Evolutionary conservation across 1,140 invertebrate species (phyloP).

Genomic region (Diorhabda sublineata): DNA sequence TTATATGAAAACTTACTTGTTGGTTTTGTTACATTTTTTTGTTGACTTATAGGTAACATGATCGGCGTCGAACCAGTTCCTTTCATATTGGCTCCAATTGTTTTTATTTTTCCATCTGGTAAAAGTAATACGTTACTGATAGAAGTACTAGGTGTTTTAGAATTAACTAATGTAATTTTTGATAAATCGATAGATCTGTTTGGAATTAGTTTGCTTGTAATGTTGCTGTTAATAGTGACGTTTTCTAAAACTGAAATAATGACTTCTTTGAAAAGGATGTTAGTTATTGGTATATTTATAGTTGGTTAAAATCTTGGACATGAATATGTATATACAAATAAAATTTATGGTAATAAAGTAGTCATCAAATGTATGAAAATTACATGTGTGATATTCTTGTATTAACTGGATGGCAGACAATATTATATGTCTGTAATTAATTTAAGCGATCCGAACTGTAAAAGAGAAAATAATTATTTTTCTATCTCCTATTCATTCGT

Average conservation of each 20-base stretch:
- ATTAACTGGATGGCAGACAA: too few relatives aligned
- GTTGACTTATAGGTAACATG: constrained; percentile 14
- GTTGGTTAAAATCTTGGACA: too few relatives aligned
- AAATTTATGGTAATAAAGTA: too few relatives aligned
- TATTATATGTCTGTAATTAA: too few relatives aligned
- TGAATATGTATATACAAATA: too few relatives aligned
- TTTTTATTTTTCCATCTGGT: constrained; percentile 41
- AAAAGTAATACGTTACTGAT: constrained; percentile 36
- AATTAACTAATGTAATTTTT: constrained; percentile 35
- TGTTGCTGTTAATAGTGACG: constrained; percentile 32
- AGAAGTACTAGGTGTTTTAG: constrained; percentile 18
- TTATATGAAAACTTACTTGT: neutral
- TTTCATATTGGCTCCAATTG: constrained; percentile 21
- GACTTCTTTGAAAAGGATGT: neutral
- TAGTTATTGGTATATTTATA: too few relatives aligned
- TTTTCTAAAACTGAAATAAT: constrained; percentile 39
- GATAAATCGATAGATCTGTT: constrained; percentile 37
- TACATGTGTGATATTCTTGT: too few relatives aligned
- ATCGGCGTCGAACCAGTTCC: constrained; percentile 20
- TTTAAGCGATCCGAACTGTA: too few relatives aligned
- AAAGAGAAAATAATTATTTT: too few relatives aligned
- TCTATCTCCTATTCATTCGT: too few relatives aligned
- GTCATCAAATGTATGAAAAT: too few relatives aligned
- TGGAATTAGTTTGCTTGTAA: constrained; percentile 33
- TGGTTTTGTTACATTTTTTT: neutral